Evolutionary conservation across 1,140 invertebrate genomes (phyloP), one percentile per base, ranked within the genome.

Genomic region (Lanistes nyassanus): DNA sequence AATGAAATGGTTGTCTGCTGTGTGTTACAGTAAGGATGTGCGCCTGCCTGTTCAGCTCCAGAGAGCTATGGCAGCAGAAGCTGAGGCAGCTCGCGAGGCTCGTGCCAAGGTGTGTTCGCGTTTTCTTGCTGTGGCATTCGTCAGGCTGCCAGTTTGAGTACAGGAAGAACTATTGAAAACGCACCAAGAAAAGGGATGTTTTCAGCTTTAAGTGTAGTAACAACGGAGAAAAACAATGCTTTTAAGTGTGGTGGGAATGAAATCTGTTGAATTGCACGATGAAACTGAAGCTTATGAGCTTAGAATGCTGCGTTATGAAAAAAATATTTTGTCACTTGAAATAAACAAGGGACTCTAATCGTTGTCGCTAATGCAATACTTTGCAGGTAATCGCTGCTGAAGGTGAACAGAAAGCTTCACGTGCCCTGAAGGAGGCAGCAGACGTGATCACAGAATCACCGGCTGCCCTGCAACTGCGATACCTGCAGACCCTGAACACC

Each of bases 391-490:
- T 91, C 29, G 85, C 85, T 26, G 90, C 90, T 2, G 85, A 88
- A 55, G 90, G 90, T 29, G 90, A 91, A 81, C 82, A 89, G 68
- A 88, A 90, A 83, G 96, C 96, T 3, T 95, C 95, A 0, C 89
- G 94, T 68, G 95, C 96, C 1, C 90, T 98, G 0, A 95, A 95
- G 79, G 95, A 97, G 84, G 96, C 96, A 6, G 95, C 37, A 7
- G 96, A 98, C 85, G 93, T 97, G 42, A 96, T 98, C 95, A 82
- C 93, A 93, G 56, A 98, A 82, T 87, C 86, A 76, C 95, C 95
- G n/a, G 94, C 94, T 11, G 96, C 96, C 3, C 88, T 97, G 60
- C 96, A 97, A 90, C 92, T 96, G 26, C 74, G 87, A 4, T 88
- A 88, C 73, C 82, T 88, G 56, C 87, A 88, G 76, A 88, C 86